phyloP scores from a whole-genome alignment of 2,113 vertebrate genomes.

The Protobothrops mucrosquamatus region DNA sequence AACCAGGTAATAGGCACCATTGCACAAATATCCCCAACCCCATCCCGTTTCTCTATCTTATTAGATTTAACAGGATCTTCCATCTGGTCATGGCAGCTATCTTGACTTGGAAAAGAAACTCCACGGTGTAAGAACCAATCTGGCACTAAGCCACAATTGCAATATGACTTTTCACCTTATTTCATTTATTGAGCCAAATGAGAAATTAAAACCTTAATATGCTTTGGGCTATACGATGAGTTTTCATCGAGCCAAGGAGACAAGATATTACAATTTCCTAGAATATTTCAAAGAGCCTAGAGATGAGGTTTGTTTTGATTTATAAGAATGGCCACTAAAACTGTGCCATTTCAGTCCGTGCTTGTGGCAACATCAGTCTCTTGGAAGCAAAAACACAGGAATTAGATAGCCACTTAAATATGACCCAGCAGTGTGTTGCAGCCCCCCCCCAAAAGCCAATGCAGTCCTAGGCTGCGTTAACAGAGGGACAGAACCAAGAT shows the following conservation, averaged over 20 bases:
- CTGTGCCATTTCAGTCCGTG: not conserved
- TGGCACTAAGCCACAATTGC: not conserved
- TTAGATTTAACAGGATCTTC: not conserved
- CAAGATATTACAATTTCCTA: not conserved
- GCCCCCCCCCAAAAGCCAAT: not conserved
- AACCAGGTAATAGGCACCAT: not conserved
- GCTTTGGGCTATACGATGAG: not conserved
- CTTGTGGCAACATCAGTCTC: not conserved
- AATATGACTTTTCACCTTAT: not conserved
- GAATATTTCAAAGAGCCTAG: not conserved
- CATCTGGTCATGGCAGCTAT: not conserved
- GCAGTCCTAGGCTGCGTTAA: not conserved
- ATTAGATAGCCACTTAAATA: not conserved
- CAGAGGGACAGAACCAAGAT: not conserved
- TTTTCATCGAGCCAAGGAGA: not conserved
- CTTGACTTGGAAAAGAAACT: not conserved
- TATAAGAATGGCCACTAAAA: not conserved
- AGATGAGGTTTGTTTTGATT: not conserved
- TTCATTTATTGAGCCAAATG: not conserved
- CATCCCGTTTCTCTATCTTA: not conserved
- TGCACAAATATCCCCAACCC: not conserved
- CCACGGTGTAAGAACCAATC: not conserved
- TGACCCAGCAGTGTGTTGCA: not conserved
- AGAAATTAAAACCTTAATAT: not conserved
- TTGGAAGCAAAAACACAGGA: not conserved